Percentiles rank a stretch among this genome's conserved stretches.
phyloP scores from a whole-genome alignment of 2,797 vertebrate species.

The Setipinna tenuifilis region DNA sequence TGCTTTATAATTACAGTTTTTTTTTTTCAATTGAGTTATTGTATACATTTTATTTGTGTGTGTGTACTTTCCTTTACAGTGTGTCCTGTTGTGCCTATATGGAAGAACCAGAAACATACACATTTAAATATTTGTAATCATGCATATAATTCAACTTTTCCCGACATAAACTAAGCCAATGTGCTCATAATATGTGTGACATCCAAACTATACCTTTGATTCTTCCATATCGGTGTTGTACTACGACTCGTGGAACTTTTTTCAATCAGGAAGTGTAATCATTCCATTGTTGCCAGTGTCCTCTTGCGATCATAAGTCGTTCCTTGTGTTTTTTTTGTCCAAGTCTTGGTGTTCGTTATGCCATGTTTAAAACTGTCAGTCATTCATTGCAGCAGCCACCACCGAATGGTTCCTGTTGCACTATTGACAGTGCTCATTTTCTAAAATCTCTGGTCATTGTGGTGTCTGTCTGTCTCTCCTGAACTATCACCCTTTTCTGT shows the following conservation, averaged over 20 bases:
- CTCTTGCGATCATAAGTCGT: not conserved
- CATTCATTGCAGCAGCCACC: not conserved
- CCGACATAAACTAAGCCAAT: conserved; percentile 31
- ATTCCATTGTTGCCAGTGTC: not conserved
- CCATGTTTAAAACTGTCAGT: not conserved
- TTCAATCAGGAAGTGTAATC: not conserved
- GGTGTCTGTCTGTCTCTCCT: not conserved
- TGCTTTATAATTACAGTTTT: conserved; percentile 4
- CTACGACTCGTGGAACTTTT: conserved; percentile 1
- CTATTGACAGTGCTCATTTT: not conserved
- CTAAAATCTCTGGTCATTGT: not conserved
- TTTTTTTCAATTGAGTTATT: conserved; percentile 26
- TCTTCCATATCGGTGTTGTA: conserved; percentile 25
- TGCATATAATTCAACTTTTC: not conserved
- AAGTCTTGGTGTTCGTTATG: not conserved
- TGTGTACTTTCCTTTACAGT: conserved; percentile 28
- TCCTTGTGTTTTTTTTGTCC: not conserved
- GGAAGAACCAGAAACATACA: conserved; percentile 21
- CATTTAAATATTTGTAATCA: not conserved
- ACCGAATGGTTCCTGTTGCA: not conserved
- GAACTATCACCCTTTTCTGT: not conserved
- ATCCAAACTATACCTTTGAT: not conserved
- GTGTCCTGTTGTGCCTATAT: conserved; percentile 42
- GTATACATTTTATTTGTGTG: conserved; percentile 33
- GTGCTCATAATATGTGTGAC: conserved; percentile 24